Evolutionary conservation across 2,888 invertebrate genomes (phyloP).

Genomic region (Ctena decussata): DNA sequence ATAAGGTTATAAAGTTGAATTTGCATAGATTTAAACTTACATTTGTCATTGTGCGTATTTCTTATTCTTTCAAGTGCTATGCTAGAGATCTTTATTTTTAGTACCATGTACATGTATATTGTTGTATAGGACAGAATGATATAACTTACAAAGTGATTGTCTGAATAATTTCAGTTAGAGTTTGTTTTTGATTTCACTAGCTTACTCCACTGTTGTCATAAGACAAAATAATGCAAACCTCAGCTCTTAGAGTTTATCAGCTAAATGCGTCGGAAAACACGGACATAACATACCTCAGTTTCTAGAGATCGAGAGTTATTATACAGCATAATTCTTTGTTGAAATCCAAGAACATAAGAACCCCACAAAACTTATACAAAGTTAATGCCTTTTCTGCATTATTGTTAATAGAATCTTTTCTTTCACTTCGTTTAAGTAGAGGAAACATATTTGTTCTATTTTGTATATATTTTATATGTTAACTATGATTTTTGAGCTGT

Average conservation of each 20-base stretch:
- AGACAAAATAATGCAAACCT: too few relatives aligned
- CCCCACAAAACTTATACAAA: neutral
- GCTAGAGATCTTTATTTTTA: slow-evolving; percentile 42
- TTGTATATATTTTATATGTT: neutral
- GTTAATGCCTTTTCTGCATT: slow-evolving; percentile 4
- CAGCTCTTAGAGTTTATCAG: too few relatives aligned
- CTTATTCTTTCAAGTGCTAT: slow-evolving; percentile 37
- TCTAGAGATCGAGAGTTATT: neutral
- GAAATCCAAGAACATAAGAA: neutral
- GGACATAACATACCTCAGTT: neutral
- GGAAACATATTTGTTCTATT: neutral
- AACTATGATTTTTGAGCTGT: neutral
- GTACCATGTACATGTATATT: neutral
- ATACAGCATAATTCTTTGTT: neutral
- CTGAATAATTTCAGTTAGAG: too few relatives aligned
- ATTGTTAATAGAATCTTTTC: neutral
- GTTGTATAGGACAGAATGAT: neutral
- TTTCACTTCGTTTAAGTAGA: neutral
- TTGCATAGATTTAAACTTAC: slow-evolving; percentile 26
- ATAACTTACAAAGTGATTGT: neutral
- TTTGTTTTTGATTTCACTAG: too few relatives aligned
- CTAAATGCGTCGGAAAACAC: neutral
- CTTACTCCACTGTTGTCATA: too few relatives aligned
- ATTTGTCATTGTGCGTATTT: slow-evolving; percentile 21
- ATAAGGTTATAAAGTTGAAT: slow-evolving; percentile 10